phyloP scores from a whole-genome alignment of 2,888 invertebrate species.

The Temnothorax unifasciatus region DNA sequence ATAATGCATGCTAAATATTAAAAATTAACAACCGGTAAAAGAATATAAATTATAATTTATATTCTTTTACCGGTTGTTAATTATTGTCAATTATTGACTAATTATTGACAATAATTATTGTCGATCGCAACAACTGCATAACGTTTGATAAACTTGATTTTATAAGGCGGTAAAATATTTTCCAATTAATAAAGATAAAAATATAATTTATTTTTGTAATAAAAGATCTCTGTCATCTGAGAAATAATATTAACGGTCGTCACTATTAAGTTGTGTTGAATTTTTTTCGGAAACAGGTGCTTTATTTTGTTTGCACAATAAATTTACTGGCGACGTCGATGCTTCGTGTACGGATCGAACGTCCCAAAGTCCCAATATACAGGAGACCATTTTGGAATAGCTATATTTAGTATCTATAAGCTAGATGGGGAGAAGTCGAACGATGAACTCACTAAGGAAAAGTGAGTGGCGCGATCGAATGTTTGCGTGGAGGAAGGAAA shows the following conservation, averaged over 20 bases:
- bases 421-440: background rate
- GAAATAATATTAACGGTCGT: background rate
- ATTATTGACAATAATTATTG: too few relatives aligned
- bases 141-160: background rate
- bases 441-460: background rate
- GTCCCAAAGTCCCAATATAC: background rate
- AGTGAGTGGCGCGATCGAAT: background rate
- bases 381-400: background rate
- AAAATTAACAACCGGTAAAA: background rate
- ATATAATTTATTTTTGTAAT: background rate
- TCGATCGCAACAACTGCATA: background rate
- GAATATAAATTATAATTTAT: too few relatives aligned
- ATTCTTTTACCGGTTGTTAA: too few relatives aligned
- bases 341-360: background rate
- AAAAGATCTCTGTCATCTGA: background rate
- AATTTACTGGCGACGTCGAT: background rate
- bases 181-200: background rate
- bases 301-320: conserved; percentile 6
- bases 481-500: background rate
- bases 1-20: background rate
- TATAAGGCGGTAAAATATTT: background rate
- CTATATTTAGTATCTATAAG: conserved; percentile 9
- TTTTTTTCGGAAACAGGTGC: conserved; percentile 1
- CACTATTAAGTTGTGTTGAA: background rate
- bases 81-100: too few relatives aligned